Conservation (phyloP, 2,797 vertebrate genomes). For the Loriculus beryllinus region DNA sequence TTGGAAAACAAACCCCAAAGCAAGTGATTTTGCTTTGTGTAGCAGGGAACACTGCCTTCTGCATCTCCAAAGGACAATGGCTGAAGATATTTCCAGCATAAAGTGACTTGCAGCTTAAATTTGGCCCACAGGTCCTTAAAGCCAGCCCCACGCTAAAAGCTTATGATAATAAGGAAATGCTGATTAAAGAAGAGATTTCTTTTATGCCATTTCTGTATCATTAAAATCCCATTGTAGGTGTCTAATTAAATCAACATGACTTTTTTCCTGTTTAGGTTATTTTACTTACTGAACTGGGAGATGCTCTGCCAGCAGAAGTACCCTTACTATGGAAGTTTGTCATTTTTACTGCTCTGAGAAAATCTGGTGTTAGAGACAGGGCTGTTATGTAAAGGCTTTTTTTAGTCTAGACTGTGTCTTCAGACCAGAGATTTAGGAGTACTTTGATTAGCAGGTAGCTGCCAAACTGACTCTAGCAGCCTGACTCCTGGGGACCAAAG, state of each 20-base stretch:
- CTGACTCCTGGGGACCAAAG: not conserved
- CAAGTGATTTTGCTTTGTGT: not conserved
- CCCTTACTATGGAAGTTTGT: not conserved
- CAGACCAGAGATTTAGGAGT: not conserved
- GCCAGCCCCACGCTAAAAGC: not conserved
- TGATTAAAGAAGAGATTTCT: not conserved
- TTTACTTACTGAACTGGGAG: not conserved
- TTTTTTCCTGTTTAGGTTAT: conserved; percentile 1
- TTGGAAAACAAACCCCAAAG: not conserved
- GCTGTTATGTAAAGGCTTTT: not conserved
- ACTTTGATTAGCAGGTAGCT: not conserved
- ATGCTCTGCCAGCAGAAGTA: not conserved
- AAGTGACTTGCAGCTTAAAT: not conserved
- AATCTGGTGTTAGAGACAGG: not conserved
- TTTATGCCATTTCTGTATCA: not conserved
- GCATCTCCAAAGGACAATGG: not conserved
- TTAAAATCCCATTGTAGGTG: conserved; percentile 8
- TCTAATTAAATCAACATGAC: not conserved
- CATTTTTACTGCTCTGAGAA: not conserved
- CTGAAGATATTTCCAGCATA: not conserved
- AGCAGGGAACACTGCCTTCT: not conserved
- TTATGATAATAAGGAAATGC: not conserved
- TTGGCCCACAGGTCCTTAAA: not conserved
- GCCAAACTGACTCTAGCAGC: not conserved
- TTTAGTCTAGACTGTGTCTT: not conserved